These are phyloP conservation scores for Porites australiensis DNA, from an alignment of 64 coral and sea anemone species.

Conservation along the genomic window DNA sequence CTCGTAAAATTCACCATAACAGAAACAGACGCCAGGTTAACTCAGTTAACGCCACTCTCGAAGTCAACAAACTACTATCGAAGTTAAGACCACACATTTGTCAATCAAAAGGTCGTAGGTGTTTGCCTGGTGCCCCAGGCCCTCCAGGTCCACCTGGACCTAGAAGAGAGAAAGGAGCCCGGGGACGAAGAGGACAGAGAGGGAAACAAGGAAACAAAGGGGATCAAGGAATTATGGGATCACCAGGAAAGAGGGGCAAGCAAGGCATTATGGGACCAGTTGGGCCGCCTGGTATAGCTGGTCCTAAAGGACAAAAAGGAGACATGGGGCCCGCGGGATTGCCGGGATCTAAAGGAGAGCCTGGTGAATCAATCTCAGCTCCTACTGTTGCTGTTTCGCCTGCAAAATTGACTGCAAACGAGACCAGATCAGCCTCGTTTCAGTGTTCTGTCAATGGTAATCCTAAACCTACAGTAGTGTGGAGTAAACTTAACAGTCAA, in stretches of 20 bases:
- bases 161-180: constrained; percentile 15
- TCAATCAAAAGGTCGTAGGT: neutral
- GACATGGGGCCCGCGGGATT: constrained; percentile 26
- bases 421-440: constrained; percentile 15
- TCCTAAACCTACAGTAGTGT: constrained; percentile 56
- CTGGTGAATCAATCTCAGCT: constrained; percentile 13
- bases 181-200: constrained; percentile 29
- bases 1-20: neutral
- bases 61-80: neutral
- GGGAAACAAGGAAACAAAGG: constrained; percentile 11
- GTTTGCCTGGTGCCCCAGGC: neutral
- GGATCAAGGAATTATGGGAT: constrained; percentile 27
- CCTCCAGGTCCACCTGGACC: constrained; percentile 37
- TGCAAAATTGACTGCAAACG: constrained; percentile 28
- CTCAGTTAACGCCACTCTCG: neutral
- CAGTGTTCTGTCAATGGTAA: constrained; percentile 57
- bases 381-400: constrained; percentile 46
- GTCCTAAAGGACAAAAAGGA: constrained; percentile 44
- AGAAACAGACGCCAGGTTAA: neutral
- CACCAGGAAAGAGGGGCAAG: constrained; percentile 19
- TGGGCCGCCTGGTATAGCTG: neutral
- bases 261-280: constrained; percentile 25
- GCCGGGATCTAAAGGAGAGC: constrained; percentile 43
- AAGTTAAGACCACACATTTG: neutral
- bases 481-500: constrained; percentile 57